Evolutionary conservation across 2,113 vertebrate genomes (phyloP), one percentile per base, ranked within the genome.

Genomic region (Fukomys damarensis): DNA sequence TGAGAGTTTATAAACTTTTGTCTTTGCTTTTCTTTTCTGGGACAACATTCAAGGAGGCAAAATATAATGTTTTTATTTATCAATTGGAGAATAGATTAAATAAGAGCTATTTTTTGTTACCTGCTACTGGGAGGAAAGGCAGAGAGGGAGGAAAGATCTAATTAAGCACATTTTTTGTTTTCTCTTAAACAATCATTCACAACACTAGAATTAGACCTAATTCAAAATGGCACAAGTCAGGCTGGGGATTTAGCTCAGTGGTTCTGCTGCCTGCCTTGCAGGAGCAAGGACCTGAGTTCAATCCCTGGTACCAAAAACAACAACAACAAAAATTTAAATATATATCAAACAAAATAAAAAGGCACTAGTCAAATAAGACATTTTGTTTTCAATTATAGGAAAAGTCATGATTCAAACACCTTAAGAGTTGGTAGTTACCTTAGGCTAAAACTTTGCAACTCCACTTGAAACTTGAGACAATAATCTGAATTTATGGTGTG

Each of bases 31-130:
- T 59, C 46, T 74, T 74, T 58, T 5, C 22, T 28, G 12, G 13
- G 24, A 41, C 12, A 59, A 65, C 49, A 84, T 22, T 17, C 66
- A 84, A 58, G 30, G 12, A 92, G 28, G 41, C 17, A 91, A 59
- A 22, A 63, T 32, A 19, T 19, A 9, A 90, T 79, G 32, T 70
- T 86, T 88, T n/a, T 30, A 63, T 93, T 94, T 81, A 65, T 94
- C 94, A 81, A 43, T 5, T 46, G 4, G 7, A 89, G 28, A 76
- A 6, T 32, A 86, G 8, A 41, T 65, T 46, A 65, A 86, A 19
- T 61, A 86, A 68, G 30, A 77, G 46, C 26, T 30, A 56, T 74
- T 88, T 80, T 89, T 90, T 95, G 26, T 94, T 65, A 66, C 9
- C 38, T 81, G 35, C 65, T 35, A 32, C 8, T 16, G 13, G 58